phyloP scores from a whole-genome alignment of 2,797 vertebrate species.

The Sparidentex hasta region DNA sequence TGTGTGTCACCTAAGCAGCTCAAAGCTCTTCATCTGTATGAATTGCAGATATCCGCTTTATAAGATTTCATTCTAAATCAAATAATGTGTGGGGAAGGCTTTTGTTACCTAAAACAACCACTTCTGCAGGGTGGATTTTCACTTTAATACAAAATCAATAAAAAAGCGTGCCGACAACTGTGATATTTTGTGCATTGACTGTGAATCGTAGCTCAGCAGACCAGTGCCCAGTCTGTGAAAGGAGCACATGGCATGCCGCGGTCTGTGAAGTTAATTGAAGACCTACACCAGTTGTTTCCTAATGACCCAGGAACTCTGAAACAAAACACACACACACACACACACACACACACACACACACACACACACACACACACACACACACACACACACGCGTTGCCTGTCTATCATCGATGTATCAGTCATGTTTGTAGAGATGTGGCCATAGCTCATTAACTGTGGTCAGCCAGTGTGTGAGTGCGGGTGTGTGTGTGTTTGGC shows the following conservation, averaged over 20 bases:
- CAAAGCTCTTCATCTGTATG: not conserved
- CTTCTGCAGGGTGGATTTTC: not conserved
- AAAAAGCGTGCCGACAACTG: not conserved
- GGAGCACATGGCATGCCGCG: not conserved
- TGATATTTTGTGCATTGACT: conserved; percentile 26
- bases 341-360: not conserved
- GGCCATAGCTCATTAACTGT: conserved; percentile 64
- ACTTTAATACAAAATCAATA: conserved; percentile 41
- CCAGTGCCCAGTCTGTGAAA: conserved; percentile 25
- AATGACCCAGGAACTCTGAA: conserved; percentile 55
- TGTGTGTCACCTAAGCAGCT: conserved; percentile 4
- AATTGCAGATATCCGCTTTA: conserved; percentile 19
- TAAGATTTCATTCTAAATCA: conserved; percentile 23
- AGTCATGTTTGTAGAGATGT: conserved; percentile 52
- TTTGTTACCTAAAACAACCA: conserved; percentile 29
- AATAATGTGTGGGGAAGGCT: conserved; percentile 1
- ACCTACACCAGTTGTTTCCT: conserved; percentile 49
- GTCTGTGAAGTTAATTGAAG: conserved; percentile 58
- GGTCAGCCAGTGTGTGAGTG: conserved; percentile 28
- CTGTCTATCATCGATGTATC: conserved; percentile 25
- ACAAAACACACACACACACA: conserved; percentile 18
- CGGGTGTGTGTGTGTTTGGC: conserved; percentile 32
- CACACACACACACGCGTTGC: not conserved
- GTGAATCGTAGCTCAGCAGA: conserved; percentile 42
- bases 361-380: not conserved